These are phyloP conservation scores for Genyomyrus donnyi DNA, from an alignment of 2,113 vertebrate species.

Conservation along the genomic window DNA sequence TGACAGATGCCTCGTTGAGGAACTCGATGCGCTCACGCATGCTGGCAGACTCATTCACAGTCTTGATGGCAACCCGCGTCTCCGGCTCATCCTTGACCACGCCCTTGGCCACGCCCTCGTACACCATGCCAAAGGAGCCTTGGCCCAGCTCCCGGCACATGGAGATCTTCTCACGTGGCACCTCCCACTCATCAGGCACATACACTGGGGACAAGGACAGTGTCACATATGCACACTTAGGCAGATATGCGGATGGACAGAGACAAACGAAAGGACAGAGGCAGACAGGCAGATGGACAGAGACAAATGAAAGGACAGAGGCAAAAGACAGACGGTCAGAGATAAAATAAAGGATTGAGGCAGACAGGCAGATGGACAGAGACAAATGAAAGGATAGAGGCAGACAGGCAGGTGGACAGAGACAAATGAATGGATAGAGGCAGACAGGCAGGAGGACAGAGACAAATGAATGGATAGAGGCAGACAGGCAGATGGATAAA, in stretches of 20 bases:
- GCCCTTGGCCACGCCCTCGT: constrained; percentile 89
- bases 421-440: too few species aligned
- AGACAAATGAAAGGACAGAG: background rate
- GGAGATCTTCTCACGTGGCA: constrained; percentile 87
- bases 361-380: too few species aligned
- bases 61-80: constrained; percentile 91
- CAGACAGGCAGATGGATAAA: too few species aligned
- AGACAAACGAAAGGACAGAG: background rate
- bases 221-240: background rate
- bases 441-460: too few species aligned
- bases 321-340: too few species aligned
- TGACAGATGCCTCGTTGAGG: constrained; percentile 94
- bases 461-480: background rate
- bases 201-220: constrained; percentile 66
- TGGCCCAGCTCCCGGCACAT: constrained; percentile 90
- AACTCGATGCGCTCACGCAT: constrained; percentile 97
- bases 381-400: too few species aligned
- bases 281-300: background rate
- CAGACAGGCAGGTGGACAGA: too few species aligned
- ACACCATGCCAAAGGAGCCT: constrained; percentile 98
- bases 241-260: background rate
- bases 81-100: constrained; percentile 91
- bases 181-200: constrained; percentile 95
- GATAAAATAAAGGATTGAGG: background rate
- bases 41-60: constrained; percentile 90